Evolutionary conservation across 1,140 invertebrate genomes (phyloP).

Genomic region (Dreissena polymorpha): DNA sequence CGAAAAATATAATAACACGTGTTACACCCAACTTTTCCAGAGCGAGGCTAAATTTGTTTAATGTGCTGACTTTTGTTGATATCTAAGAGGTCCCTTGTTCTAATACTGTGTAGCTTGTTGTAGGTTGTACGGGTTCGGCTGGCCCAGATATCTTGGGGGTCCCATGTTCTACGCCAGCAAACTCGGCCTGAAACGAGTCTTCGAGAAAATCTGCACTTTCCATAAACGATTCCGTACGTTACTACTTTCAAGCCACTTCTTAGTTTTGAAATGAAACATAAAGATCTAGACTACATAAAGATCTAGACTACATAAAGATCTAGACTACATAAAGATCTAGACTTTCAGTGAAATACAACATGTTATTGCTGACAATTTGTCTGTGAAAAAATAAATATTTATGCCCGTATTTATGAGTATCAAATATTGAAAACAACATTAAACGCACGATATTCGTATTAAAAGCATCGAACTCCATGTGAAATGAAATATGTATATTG

Average conservation of each 20-base stretch:
- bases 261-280: not conserved
- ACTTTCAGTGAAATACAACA: not conserved
- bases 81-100: constrained; percentile 73
- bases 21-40: too few species aligned
- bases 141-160: constrained; percentile 72
- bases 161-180: constrained; percentile 74
- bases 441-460: not conserved
- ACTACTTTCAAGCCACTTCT: not conserved
- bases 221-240: constrained; percentile 72
- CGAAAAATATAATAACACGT: too few species aligned
- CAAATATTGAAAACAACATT: not conserved
- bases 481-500: not conserved
- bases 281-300: not conserved
- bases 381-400: too few species aligned
- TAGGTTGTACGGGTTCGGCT: constrained; percentile 72
- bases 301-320: not conserved
- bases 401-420: not conserved
- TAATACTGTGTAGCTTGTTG: constrained; percentile 57
- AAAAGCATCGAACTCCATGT: not conserved
- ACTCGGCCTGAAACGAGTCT: constrained; percentile 69
- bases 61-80: constrained; percentile 62
- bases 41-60: too few species aligned
- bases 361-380: too few species aligned
- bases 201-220: constrained; percentile 71
- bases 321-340: not conserved